phyloP scores from a whole-genome alignment of 2,888 invertebrate genomes.

The Tholera decimalis region DNA sequence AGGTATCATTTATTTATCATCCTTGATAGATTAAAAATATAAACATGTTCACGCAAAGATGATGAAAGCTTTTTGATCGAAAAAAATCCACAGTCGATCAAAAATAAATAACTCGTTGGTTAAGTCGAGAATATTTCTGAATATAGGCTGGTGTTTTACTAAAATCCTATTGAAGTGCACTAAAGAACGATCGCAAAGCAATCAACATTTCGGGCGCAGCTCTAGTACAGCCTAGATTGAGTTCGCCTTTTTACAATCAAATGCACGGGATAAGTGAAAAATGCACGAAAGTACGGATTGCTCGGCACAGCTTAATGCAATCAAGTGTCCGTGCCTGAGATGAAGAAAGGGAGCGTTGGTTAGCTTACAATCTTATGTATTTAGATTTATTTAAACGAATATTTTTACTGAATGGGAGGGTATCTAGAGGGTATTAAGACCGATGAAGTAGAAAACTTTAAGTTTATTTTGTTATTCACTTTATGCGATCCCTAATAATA shows the following conservation, averaged over 20 bases:
- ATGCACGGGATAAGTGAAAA: constrained; percentile 51
- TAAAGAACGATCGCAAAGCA: constrained; percentile 30
- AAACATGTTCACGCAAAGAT: no score
- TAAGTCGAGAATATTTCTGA: constrained; percentile 1
- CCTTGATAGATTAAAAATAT: no score
- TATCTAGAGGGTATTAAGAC: neutral
- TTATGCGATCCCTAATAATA: no score
- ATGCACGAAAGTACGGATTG: constrained; percentile 21
- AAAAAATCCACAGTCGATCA: neutral
- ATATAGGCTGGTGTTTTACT: constrained; percentile 22
- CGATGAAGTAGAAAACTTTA: neutral
- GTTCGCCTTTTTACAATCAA: constrained; percentile 45
- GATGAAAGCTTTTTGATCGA: no score
- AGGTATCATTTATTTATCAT: no score
- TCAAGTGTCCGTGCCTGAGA: constrained; percentile 25
- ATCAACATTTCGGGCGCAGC: constrained; percentile 41
- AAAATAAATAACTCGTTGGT: constrained; percentile 7
- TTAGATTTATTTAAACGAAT: constrained; percentile 7
- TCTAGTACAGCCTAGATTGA: constrained; percentile 37
- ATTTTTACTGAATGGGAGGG: neutral
- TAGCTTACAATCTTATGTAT: constrained; percentile 10
- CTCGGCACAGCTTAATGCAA: constrained; percentile 36
- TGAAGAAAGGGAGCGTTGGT: neutral
- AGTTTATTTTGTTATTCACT: neutral
- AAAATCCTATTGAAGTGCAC: constrained; percentile 18